Evolutionary conservation across 2,113 vertebrate species (phyloP).

Genomic region (Silurus meridionalis): DNA sequence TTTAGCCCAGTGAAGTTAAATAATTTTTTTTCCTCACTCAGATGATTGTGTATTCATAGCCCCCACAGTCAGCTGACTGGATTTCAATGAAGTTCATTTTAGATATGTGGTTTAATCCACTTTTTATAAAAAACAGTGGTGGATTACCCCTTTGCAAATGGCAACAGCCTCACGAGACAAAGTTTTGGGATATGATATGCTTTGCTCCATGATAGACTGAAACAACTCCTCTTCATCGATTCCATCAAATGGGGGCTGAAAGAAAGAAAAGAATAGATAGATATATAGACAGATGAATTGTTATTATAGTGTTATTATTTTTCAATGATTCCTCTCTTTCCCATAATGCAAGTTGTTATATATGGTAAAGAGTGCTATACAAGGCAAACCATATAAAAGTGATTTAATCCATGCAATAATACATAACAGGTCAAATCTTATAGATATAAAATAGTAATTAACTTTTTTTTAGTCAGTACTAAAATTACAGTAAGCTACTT

Average conservation of each 20-base stretch:
- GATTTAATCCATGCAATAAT: too few relatives aligned
- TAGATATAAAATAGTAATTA: too few relatives aligned
- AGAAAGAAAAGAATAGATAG: not conserved
- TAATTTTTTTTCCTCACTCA: not conserved
- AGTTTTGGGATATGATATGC: constrained; percentile 84
- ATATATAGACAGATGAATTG: not conserved
- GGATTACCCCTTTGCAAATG: constrained; percentile 87
- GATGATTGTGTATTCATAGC: not conserved
- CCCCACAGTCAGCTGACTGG: not conserved
- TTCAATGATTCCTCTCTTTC: not conserved
- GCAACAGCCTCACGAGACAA: constrained; percentile 86
- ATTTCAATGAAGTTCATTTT: not conserved
- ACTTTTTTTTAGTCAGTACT: too few relatives aligned
- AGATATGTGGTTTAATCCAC: constrained; percentile 17
- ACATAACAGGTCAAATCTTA: too few relatives aligned
- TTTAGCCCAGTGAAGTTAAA: constrained; percentile 3
- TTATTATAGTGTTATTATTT: not conserved
- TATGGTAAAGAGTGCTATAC: too few relatives aligned
- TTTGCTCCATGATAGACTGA: constrained; percentile 90
- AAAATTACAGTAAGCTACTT: too few relatives aligned
- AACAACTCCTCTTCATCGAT: constrained; percentile 90
- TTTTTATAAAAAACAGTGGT: constrained; percentile 6
- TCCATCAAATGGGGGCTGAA: constrained; percentile 86
- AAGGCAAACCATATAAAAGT: too few relatives aligned
- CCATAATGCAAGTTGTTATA: too few relatives aligned